Evolutionary conservation across 1,140 invertebrate genomes (phyloP).

Genomic region (Hetaerina americana): DNA sequence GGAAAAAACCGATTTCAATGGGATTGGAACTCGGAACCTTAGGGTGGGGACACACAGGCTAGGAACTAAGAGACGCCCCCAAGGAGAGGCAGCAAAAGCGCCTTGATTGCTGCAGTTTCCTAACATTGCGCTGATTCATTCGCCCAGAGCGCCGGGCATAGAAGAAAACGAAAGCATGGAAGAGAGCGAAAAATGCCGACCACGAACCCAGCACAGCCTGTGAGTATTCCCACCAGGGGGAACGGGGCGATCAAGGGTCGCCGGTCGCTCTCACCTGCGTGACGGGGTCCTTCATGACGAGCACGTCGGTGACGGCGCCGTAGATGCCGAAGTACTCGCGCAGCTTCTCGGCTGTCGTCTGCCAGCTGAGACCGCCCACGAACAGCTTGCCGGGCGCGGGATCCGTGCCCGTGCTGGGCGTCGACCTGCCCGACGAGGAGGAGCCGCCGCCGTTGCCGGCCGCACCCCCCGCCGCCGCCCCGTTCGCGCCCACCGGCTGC

Average conservation of each 20-base stretch:
- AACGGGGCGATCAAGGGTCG: background rate
- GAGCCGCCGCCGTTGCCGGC: conserved; percentile 30
- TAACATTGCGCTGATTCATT: no score
- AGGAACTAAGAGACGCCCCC: no score
- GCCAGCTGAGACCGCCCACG: conserved; percentile 81
- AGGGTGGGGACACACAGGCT: no score
- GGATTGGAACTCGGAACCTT: no score
- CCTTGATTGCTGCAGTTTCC: no score
- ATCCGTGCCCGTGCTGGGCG: conserved; percentile 34
- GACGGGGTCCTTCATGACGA: conserved; percentile 88
- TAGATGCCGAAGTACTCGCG: conserved; percentile 85
- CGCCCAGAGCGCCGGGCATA: no score
- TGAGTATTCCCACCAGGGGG: no score
- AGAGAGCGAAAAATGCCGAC: no score
- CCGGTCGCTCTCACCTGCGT: conserved; percentile 58
- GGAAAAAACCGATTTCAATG: no score
- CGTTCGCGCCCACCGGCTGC: conserved; percentile 24
- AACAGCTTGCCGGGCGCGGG: conserved; percentile 80
- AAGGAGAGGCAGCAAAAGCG: no score
- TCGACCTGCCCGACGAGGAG: conserved; percentile 25
- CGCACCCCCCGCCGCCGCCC: conserved; percentile 12
- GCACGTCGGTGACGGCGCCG: conserved; percentile 78
- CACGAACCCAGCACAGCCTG: no score
- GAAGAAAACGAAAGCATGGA: no score
- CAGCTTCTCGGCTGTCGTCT: conserved; percentile 79